Evolutionary conservation across 2,888 invertebrate species (phyloP).

Genomic region (Gari tellinella): DNA sequence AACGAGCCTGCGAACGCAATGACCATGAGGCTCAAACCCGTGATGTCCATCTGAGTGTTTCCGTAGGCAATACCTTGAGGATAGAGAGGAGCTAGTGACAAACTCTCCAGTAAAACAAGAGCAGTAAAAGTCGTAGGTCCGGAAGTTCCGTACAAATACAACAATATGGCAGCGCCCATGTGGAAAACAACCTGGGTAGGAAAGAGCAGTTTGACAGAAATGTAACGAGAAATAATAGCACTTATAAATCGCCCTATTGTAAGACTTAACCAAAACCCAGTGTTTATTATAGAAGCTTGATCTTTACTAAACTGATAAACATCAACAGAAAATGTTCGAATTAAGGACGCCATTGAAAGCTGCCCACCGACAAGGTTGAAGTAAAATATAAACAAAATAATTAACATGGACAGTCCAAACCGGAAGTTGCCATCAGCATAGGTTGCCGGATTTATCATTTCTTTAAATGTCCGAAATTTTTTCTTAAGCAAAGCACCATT

Average conservation of each 20-base stretch:
- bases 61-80: slow-evolving; percentile 31
- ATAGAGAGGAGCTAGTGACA: slow-evolving; percentile 21
- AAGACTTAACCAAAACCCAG: slow-evolving; percentile 40
- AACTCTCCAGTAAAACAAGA: too few species aligned
- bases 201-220: slow-evolving; percentile 25
- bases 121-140: too few species aligned
- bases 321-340: slow-evolving; percentile 49
- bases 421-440: slow-evolving; percentile 41
- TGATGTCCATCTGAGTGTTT: slow-evolving; percentile 27
- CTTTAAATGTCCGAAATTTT: slow-evolving; percentile 10
- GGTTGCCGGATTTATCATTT: slow-evolving; percentile 47
- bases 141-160: too few species aligned
- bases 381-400: slow-evolving; percentile 32
- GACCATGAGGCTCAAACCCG: slow-evolving; percentile 35
- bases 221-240: slow-evolving; percentile 23
- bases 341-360: slow-evolving; percentile 33
- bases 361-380: slow-evolving; percentile 41
- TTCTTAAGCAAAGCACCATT: neutral
- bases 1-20: slow-evolving; percentile 24
- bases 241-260: slow-evolving; percentile 38
- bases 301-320: slow-evolving; percentile 33
- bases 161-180: slow-evolving; percentile 1
- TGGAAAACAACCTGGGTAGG: neutral
- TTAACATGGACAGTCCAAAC: slow-evolving; percentile 17
- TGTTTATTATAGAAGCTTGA: slow-evolving; percentile 38